Evolutionary conservation across 2,888 invertebrate species (phyloP).

Genomic region (Cephus pulcher): DNA sequence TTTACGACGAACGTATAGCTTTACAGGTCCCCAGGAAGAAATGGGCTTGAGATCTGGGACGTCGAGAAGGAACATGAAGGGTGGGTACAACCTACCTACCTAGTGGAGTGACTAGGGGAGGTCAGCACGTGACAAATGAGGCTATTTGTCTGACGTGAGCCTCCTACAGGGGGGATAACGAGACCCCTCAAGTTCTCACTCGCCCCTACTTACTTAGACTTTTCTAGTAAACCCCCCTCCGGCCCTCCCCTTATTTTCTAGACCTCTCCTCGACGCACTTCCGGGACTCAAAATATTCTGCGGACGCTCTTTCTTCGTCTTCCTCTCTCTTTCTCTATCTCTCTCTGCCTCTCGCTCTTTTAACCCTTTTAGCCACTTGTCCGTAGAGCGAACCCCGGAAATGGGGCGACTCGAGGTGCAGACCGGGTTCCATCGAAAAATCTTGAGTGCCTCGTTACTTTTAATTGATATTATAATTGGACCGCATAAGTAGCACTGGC

Average conservation of each 20-base stretch:
- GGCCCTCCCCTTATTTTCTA: neutral
- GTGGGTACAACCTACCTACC: neutral
- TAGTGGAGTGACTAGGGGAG: constrained; percentile 31
- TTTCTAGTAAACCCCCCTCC: constrained; percentile 19
- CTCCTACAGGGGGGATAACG: constrained; percentile 54
- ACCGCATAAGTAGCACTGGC: neutral
- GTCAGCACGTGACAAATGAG: constrained; percentile 61
- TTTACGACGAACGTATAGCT: neutral
- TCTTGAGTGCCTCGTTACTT: constrained; percentile 45
- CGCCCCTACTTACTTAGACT: constrained; percentile 25
- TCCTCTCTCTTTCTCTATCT: neutral
- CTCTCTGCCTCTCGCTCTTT: neutral
- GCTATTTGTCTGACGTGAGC: constrained; percentile 52
- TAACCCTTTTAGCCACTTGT: neutral
- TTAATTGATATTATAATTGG: constrained; percentile 54
- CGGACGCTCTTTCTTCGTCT: neutral
- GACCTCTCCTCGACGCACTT: constrained; percentile 27
- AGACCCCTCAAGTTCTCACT: constrained; percentile 46
- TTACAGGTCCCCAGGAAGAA: constrained; percentile 15
- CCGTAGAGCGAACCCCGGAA: neutral
- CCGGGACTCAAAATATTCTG: constrained; percentile 4
- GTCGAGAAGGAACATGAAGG: constrained; percentile 28
- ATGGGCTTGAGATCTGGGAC: constrained; percentile 31
- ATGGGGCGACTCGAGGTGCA: neutral
- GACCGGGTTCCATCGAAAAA: constrained; percentile 22